phyloP scores from a whole-genome alignment of 2,113 vertebrate species.

The pig (Sus scrofa) region DNA sequence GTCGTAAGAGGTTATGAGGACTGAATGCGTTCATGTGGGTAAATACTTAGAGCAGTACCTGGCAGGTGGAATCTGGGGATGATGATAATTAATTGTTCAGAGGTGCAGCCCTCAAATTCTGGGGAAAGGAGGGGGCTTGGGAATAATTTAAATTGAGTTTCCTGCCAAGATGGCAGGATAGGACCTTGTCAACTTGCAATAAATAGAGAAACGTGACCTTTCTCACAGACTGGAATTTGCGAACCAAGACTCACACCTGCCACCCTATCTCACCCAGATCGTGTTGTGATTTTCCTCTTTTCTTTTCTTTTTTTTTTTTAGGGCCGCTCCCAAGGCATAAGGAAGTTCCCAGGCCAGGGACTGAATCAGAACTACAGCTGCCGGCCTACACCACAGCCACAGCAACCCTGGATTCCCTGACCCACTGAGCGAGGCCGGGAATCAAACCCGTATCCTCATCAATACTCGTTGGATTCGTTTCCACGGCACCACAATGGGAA shows the following conservation, averaged over 20 bases:
- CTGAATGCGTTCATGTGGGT: neutral
- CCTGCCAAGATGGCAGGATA: neutral
- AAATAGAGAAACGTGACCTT: constrained; percentile 1
- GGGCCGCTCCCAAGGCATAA: too few relatives aligned
- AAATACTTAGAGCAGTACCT: neutral
- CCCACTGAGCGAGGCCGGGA: too few relatives aligned
- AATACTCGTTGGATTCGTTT: too few relatives aligned
- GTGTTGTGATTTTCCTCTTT: neutral
- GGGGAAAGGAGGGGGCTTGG: neutral
- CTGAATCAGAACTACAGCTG: too few relatives aligned
- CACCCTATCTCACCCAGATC: fast-evolving
- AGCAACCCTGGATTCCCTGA: too few relatives aligned
- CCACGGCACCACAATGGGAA: too few relatives aligned
- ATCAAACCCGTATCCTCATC: too few relatives aligned
- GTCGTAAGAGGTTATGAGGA: neutral
- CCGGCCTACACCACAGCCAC: too few relatives aligned
- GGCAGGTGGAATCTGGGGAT: fast-evolving
- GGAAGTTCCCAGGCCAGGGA: too few relatives aligned
- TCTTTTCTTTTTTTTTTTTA: too few relatives aligned
- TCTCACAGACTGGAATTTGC: neutral
- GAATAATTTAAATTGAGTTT: neutral
- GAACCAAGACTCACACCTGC: neutral
- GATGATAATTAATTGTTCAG: too few relatives aligned
- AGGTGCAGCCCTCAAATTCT: neutral
- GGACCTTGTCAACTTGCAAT: neutral